Conservation (phyloP, 2,888 invertebrate species). For the Rotaria macrura region DNA sequence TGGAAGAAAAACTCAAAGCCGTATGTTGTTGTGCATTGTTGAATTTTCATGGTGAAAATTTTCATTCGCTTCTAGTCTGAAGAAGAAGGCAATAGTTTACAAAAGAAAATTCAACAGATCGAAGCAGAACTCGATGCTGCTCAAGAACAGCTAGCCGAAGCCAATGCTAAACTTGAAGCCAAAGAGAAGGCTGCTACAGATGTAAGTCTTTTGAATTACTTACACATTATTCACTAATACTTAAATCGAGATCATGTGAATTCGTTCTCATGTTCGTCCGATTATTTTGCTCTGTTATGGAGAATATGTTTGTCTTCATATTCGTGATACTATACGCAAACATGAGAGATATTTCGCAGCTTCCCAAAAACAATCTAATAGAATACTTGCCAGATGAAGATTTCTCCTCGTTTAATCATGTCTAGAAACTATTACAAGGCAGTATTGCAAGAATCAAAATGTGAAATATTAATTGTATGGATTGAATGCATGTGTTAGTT, state of each 20-base stretch:
- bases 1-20: constrained; percentile 58
- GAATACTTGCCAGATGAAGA: too few relatives aligned
- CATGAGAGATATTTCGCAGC: too few relatives aligned
- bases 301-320: too few relatives aligned
- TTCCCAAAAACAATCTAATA: neutral
- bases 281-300: neutral
- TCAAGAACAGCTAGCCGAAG: constrained; percentile 86
- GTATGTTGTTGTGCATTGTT: constrained; percentile 42
- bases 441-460: too few relatives aligned
- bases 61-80: constrained; percentile 53
- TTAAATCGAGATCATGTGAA: too few relatives aligned
- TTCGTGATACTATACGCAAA: too few relatives aligned
- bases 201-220: constrained; percentile 60
- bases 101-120: constrained; percentile 98
- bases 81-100: constrained; percentile 91
- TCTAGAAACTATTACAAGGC: too few relatives aligned
- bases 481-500: too few relatives aligned
- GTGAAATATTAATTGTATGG: too few relatives aligned
- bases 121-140: constrained; percentile 98
- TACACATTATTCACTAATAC: neutral
- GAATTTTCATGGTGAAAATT: neutral
- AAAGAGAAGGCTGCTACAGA: constrained; percentile 71
- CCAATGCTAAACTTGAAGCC: constrained; percentile 91
- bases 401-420: too few relatives aligned
- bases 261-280: neutral